Percentiles rank a stretch among this genome's conserved stretches.
Evolutionary conservation across 1,140 invertebrate species (phyloP).

Genomic region (Leptinotarsa undecemlineata): DNA sequence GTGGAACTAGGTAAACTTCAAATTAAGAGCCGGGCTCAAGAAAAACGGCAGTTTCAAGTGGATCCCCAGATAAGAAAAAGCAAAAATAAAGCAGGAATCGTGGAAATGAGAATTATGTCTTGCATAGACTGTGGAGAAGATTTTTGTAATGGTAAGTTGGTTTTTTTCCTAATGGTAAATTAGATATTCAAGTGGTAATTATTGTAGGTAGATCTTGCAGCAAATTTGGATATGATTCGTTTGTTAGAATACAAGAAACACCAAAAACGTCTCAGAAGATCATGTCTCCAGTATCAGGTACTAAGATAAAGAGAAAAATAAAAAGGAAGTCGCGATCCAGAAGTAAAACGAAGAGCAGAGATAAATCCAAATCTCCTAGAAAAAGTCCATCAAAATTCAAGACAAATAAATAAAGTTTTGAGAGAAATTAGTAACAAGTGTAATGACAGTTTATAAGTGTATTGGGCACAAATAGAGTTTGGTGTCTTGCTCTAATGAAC

Average conservation of each 20-base stretch:
- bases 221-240: constrained; percentile 60
- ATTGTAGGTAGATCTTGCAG: constrained; percentile 55
- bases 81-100: constrained; percentile 78
- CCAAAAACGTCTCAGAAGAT: constrained; percentile 37
- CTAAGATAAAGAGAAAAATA: constrained; percentile 42
- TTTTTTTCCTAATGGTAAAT: background rate
- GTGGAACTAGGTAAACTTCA: constrained; percentile 81
- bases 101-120: constrained; percentile 73
- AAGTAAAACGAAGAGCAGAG: constrained; percentile 40
- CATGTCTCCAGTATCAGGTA: constrained; percentile 30
- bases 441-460: background rate
- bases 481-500: too few species aligned
- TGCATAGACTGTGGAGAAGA: constrained; percentile 84
- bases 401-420: constrained; percentile 12
- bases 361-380: constrained; percentile 40
- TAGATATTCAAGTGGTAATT: background rate
- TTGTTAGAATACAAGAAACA: constrained; percentile 54
- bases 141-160: constrained; percentile 71
- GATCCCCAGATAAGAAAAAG: constrained; percentile 70
- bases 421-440: background rate
- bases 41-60: constrained; percentile 64
- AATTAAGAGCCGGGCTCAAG: constrained; percentile 67
- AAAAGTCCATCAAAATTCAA: constrained; percentile 36
- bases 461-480: too few species aligned
- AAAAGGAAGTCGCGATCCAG: constrained; percentile 41